Percentiles rank a stretch among this genome's conserved stretches.
These are phyloP conservation scores for Prosopocoilus inquinatus DNA, from an alignment of 2,888 invertebrate genomes.

Conservation along the genomic window DNA sequence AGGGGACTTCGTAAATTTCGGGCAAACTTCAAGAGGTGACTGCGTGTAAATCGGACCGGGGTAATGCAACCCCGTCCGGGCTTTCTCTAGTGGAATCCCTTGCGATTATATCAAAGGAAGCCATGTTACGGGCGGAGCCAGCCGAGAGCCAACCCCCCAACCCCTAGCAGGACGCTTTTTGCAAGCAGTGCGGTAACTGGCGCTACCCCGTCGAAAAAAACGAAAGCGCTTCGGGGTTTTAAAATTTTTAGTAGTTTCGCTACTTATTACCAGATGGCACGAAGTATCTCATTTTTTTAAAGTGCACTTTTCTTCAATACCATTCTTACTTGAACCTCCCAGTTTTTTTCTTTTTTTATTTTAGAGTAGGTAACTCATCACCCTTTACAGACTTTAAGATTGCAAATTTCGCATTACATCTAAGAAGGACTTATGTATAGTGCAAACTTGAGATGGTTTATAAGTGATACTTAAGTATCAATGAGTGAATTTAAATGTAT, in stretches of 20 bases:
- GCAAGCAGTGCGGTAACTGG: constrained; percentile 40
- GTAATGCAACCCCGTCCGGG: constrained; percentile 26
- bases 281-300: background rate
- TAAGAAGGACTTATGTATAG: too few species aligned
- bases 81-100: constrained; percentile 41
- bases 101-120: constrained; percentile 50
- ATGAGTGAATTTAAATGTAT: too few species aligned
- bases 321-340: too few species aligned
- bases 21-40: constrained; percentile 25
- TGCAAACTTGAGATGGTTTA: too few species aligned
- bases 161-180: constrained; percentile 28
- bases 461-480: too few species aligned
- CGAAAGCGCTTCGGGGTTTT: constrained; percentile 37
- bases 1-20: constrained; percentile 24
- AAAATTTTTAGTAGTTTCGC: constrained; percentile 39
- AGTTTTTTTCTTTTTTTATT: too few species aligned
- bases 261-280: constrained; percentile 38
- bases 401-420: too few species aligned
- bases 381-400: too few species aligned
- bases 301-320: too few species aligned
- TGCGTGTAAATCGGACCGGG: constrained; percentile 27
- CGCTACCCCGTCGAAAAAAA: constrained; percentile 45
- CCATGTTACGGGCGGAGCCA: constrained; percentile 51
- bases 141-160: constrained; percentile 33
- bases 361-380: too few species aligned